Base-by-base conservation (phyloP, 1,140 invertebrate genomes). In the Amyelois transitella region DNA sequence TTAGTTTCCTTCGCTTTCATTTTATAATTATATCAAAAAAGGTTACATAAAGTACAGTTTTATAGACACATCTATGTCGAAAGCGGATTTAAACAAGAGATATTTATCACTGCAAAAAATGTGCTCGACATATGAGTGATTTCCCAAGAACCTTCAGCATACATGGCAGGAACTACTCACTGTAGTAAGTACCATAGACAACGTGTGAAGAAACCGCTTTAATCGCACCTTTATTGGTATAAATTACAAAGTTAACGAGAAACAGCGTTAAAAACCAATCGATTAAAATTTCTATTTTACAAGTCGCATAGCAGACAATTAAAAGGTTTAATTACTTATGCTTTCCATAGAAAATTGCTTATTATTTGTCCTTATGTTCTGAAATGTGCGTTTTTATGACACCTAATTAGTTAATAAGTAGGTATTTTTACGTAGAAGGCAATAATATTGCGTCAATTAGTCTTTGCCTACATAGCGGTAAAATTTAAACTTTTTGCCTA, bases 211-310 rank as follows among this genome's bases (percentile, higher is more conserved):
- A 38, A 38, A 38, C 17, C 12, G 32, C 32, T 38, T 38, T 8
- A 14, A 14, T 24, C 2, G 5, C 17, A 1, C 5, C 32, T 38
- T 38, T 14, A 14, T 14, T 14, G 32, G 32, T 38, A 38, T 38
- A 38, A 38, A 38, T 38, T 38, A 38, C n/a, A 14, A 6, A 2
- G 12, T 38, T 38, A 38, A 38, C 12, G 32, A 38, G 32, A 38
- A 38, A 38, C 32, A 14, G 32, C 32, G 32, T 38, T 38, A 38
- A 38, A 38, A 38, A 38, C 32, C n/a, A 38, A 38, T 38, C 32
- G 32, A 38, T 38, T 38, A 14, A 22, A 20, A 49, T 49, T 49
- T 49, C 21, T 49, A 24, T 49, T 24, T 49, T 38, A 38, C 32
- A 38, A 38, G 32, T 14, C 32, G 32, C 32, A 49, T 49, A 49